A percentile compares a stretch with the other conserved stretches of the same genome.
Conservation (phyloP, 2,113 vertebrate genomes). For the Lampris megalopsis region DNA sequence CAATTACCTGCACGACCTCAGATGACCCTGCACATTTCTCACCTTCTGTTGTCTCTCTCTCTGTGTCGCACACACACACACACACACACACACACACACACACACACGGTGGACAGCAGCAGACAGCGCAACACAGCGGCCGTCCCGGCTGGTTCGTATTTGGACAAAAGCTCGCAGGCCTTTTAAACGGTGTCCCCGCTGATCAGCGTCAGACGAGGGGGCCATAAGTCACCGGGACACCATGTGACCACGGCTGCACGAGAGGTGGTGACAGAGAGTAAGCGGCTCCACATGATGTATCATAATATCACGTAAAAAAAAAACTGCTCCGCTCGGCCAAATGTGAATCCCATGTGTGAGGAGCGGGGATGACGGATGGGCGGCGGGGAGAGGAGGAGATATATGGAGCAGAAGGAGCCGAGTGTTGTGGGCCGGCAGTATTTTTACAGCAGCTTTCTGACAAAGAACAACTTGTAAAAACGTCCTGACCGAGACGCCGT, state of each 20-base stretch:
- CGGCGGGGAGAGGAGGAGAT: slow-evolving; percentile 27
- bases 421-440: slow-evolving; percentile 46
- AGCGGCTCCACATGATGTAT: slow-evolving; percentile 73
- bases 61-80: slow-evolving; percentile 6
- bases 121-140: background rate
- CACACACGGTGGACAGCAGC: slow-evolving; percentile 56
- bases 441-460: slow-evolving; percentile 45
- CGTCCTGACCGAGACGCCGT: slow-evolving; percentile 25
- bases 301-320: slow-evolving; percentile 75
- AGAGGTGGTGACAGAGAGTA: slow-evolving; percentile 72
- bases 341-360: slow-evolving; percentile 75
- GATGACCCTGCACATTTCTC: slow-evolving; percentile 75
- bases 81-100: slow-evolving; percentile 35
- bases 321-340: slow-evolving; percentile 46
- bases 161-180: slow-evolving; percentile 61
- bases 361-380: slow-evolving; percentile 26
- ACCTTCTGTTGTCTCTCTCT: slow-evolving; percentile 70
- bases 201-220: slow-evolving; percentile 62
- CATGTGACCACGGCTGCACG: slow-evolving; percentile 37
- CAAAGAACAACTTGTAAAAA: slow-evolving; percentile 50
- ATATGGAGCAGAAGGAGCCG: slow-evolving; percentile 29
- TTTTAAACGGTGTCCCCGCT: slow-evolving; percentile 56
- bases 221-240: slow-evolving; percentile 64
- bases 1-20: slow-evolving; percentile 80
- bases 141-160: slow-evolving; percentile 44